These are phyloP conservation scores for Premnoplex brunnescens DNA, from an alignment of 2,797 vertebrate species.

Conservation along the genomic window DNA sequence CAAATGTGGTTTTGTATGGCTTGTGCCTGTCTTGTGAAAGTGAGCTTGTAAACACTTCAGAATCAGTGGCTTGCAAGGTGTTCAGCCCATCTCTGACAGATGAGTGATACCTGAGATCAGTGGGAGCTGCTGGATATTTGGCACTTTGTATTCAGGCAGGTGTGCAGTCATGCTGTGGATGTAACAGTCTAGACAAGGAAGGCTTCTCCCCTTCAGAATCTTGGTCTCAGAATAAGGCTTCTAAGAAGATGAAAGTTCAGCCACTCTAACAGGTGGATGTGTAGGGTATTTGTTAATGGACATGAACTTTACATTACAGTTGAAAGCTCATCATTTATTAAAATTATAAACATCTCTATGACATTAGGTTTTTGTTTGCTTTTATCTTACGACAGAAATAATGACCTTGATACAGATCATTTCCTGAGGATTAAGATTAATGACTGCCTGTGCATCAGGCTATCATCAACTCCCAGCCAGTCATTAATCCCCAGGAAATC, in stretches of 20 bases:
- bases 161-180: not conserved
- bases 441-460: conserved; percentile 18
- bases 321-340: not conserved
- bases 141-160: not conserved
- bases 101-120: not conserved
- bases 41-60: not conserved
- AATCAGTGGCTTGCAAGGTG: not conserved
- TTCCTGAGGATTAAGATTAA: conserved; percentile 63
- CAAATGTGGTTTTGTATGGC: not conserved
- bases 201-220: not conserved
- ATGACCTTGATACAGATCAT: conserved; percentile 39
- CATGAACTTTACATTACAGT: not conserved
- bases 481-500: conserved; percentile 62
- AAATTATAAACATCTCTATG: not conserved
- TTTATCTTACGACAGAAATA: conserved; percentile 34
- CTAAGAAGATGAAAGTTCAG: not conserved
- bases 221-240: not conserved
- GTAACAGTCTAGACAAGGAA: not conserved
- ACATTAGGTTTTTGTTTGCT: not conserved
- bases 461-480: conserved; percentile 43
- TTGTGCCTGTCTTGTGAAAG: not conserved
- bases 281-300: not conserved
- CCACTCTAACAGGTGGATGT: not conserved
- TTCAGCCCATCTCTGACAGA: not conserved
- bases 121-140: not conserved